Conservation (phyloP, 2,888 invertebrate genomes). For the Dynastes maya region DNA sequence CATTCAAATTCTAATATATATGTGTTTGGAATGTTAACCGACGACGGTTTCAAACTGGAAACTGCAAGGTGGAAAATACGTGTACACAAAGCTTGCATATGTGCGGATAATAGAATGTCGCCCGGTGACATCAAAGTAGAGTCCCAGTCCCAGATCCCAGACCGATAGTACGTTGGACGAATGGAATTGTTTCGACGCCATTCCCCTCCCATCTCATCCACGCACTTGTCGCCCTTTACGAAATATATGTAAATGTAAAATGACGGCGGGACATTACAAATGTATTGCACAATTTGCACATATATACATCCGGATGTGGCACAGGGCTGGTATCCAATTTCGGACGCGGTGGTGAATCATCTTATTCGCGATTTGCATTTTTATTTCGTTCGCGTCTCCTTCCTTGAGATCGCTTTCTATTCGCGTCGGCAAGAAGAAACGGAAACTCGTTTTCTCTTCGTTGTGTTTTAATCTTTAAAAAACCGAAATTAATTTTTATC, state of each 20-base stretch:
- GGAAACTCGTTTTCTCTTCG: not conserved
- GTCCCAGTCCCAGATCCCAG: not conserved
- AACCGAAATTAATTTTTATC: conserved; percentile 1
- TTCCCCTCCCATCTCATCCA: not conserved
- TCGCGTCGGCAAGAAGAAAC: not conserved
- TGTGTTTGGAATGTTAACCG: conserved; percentile 4
- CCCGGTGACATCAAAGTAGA: not conserved
- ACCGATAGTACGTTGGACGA: not conserved
- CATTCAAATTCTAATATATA: not conserved
- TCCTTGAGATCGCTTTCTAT: not conserved
- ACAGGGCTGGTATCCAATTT: conserved; percentile 6
- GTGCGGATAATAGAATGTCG: not conserved
- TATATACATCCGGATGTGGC: conserved; percentile 5
- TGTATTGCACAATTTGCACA: conserved; percentile 16
- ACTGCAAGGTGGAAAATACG: conserved; percentile 2
- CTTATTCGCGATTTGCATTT: conserved; percentile 8
- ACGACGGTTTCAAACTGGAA: not conserved
- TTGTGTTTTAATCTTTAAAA: conserved; percentile 7
- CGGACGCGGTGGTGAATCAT: conserved; percentile 5
- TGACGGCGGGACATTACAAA: not conserved
- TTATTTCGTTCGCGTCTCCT: conserved; percentile 3
- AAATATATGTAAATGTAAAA: conserved; percentile 19
- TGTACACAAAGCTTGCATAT: not conserved
- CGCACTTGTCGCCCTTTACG: conserved; percentile 5
- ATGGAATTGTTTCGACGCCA: not conserved